Evolutionary conservation across 2,888 invertebrate genomes (phyloP), one percentile per base, ranked within the genome.

Genomic region (Resseliella maxima): DNA sequence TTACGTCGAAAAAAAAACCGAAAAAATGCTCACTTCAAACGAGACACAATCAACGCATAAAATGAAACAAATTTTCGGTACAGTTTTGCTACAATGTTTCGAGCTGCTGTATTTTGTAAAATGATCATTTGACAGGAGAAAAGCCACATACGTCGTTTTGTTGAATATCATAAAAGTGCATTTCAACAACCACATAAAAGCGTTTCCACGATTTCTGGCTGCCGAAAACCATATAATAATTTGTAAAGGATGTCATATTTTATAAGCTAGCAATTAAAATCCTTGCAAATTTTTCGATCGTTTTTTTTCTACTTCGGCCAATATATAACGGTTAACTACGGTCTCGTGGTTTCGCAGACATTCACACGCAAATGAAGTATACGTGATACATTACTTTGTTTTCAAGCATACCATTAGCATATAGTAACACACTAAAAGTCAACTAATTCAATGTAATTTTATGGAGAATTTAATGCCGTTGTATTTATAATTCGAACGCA

Each of bases 1-100:
- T 72, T 72, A 72, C 31, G 72, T 72, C 72, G 59, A 59, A 72
- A n/a, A n/a, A n/a, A n/a, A n/a, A n/a, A n/a, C n/a, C n/a, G n/a
- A n/a, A n/a, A n/a, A n/a, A 72, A 72, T 31, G 5, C 18, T 31
- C 31, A 72, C 35, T 15, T 72, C 72, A 72, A 31, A 72, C 72
- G 35, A 72, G 31, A 72, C 72, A n/a, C n/a, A 72, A 72, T 72
- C 72, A 72, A 72, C 31, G 72, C 72, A 31, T 27, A 5, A 31
- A 72, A 72, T 72, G 31, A 72, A 72, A 72, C 72, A 72, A 50
- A 18, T 50, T 50, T 72, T 21, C n/a, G 31, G 31, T 31, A 31
- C 31, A 72, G 3, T 35, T 5, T 72, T 15, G 72, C n/a, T 72
- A 72, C 72, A 72, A 72, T 72, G 72, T 72, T 31, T 72, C n/a